These are phyloP conservation scores for Zygothrica quintamaculata DNA, from an alignment of 2,888 invertebrate species.

Conservation along the genomic window DNA sequence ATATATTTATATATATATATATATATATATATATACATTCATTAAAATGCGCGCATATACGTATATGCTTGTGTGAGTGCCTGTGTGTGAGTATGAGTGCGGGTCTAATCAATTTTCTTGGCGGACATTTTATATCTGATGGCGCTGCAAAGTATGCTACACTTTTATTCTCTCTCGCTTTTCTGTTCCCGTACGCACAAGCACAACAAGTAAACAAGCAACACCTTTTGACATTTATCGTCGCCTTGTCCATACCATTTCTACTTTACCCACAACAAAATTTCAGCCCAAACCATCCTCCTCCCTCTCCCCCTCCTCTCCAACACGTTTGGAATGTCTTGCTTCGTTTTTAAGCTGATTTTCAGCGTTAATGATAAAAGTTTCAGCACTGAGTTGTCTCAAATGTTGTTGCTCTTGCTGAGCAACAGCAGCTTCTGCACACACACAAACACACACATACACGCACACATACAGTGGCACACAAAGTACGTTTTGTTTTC, in stretches of 20 bases:
- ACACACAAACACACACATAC: slow-evolving; percentile 18
- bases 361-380: slow-evolving; percentile 72
- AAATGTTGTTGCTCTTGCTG: slow-evolving; percentile 3
- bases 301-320: too few relatives aligned
- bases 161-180: slow-evolving; percentile 31
- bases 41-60: background rate
- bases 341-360: slow-evolving; percentile 69
- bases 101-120: slow-evolving; percentile 67
- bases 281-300: slow-evolving; percentile 2
- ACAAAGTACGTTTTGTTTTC: slow-evolving; percentile 52
- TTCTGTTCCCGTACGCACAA: background rate
- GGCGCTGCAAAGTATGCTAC: slow-evolving; percentile 56
- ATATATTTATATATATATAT: background rate
- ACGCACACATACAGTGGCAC: slow-evolving; percentile 2
- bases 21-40: background rate
- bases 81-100: slow-evolving; percentile 20
- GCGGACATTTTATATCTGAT: slow-evolving; percentile 46
- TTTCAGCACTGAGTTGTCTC: slow-evolving; percentile 43
- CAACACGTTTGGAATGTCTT: slow-evolving; percentile 32
- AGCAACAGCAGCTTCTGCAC: slow-evolving; percentile 4
- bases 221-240: slow-evolving; percentile 75
- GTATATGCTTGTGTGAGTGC: slow-evolving; percentile 21
- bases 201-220: slow-evolving; percentile 28
- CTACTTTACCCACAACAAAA: background rate
- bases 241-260: slow-evolving; percentile 29